Evolutionary conservation across 1,140 invertebrate species (phyloP).

Genomic region (Drosophila bipectinata): DNA sequence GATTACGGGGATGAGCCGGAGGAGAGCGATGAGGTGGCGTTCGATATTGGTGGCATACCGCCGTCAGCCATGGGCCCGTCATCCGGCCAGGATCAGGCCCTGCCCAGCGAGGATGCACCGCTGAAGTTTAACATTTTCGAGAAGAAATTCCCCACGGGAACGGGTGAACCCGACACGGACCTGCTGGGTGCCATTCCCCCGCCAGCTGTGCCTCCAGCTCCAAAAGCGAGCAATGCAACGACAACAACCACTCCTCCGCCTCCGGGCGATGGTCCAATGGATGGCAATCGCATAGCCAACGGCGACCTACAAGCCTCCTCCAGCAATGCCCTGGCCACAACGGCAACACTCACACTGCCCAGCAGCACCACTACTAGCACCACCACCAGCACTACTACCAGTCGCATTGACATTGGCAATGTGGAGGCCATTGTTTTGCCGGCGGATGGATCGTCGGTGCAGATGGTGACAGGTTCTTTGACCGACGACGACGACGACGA

Average conservation of each 20-base stretch:
- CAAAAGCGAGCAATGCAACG: too few relatives aligned
- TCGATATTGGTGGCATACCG: constrained; percentile 18
- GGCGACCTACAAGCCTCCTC: constrained; percentile 50
- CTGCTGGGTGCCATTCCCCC: not conserved
- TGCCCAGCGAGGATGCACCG: constrained; percentile 77
- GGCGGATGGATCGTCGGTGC: constrained; percentile 40
- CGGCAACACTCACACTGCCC: constrained; percentile 24
- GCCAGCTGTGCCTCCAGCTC: too few relatives aligned
- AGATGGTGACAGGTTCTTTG: constrained; percentile 58
- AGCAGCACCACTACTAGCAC: constrained; percentile 7
- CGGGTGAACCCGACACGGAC: constrained; percentile 21
- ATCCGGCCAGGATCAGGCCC: constrained; percentile 48
- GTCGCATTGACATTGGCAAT: constrained; percentile 36
- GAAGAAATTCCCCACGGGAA: constrained; percentile 67
- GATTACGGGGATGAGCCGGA: constrained; percentile 46
- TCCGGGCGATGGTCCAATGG: not conserved
- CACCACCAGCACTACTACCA: constrained; percentile 5
- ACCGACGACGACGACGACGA: not conserved
- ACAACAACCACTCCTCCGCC: not conserved
- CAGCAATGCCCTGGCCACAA: constrained; percentile 40
- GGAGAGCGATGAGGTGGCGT: constrained; percentile 37
- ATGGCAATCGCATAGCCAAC: constrained; percentile 28
- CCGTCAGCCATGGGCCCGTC: not conserved
- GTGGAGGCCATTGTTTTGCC: constrained; percentile 78
- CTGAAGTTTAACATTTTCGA: constrained; percentile 81